Evolutionary conservation across 2,888 invertebrate species (phyloP).

Genomic region (Linnaemya vulpina): DNA sequence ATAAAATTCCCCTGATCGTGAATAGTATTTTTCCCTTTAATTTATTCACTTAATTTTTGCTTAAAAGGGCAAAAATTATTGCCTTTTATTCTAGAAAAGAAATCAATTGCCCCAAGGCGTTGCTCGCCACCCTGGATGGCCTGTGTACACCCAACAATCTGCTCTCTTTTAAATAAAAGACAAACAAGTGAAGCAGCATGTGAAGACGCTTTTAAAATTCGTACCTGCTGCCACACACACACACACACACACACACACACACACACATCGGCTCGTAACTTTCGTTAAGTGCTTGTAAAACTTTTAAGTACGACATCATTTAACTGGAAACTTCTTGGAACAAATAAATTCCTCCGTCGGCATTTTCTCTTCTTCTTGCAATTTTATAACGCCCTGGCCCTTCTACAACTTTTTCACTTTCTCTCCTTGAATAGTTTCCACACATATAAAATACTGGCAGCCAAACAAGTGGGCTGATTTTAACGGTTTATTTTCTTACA

Average conservation of each 20-base stretch:
- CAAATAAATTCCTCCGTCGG: conserved; percentile 14
- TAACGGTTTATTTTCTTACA: neutral
- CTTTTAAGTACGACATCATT: conserved; percentile 13
- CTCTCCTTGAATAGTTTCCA: neutral
- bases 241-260: too few species aligned
- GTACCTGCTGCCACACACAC: too few species aligned
- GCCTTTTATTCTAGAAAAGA: too few species aligned
- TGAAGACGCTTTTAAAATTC: neutral
- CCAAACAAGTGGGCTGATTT: conserved; percentile 15
- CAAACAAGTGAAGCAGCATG: neutral
- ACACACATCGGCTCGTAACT: neutral
- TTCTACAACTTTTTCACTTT: conserved; percentile 29
- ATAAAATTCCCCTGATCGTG: too few species aligned
- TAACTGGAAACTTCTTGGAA: conserved; percentile 1
- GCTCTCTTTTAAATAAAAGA: neutral
- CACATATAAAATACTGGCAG: neutral
- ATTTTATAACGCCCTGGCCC: neutral
- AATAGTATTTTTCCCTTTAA: too few species aligned
- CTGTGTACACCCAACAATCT: neutral
- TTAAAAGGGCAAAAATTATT: too few species aligned
- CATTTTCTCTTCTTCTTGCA: neutral
- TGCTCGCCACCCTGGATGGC: too few species aligned
- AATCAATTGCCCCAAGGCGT: too few species aligned
- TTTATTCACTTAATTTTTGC: too few species aligned
- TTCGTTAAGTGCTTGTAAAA: conserved; percentile 21